Conservation (phyloP, 64 coral and sea anemone species). For the Montipora efflorescens region DNA sequence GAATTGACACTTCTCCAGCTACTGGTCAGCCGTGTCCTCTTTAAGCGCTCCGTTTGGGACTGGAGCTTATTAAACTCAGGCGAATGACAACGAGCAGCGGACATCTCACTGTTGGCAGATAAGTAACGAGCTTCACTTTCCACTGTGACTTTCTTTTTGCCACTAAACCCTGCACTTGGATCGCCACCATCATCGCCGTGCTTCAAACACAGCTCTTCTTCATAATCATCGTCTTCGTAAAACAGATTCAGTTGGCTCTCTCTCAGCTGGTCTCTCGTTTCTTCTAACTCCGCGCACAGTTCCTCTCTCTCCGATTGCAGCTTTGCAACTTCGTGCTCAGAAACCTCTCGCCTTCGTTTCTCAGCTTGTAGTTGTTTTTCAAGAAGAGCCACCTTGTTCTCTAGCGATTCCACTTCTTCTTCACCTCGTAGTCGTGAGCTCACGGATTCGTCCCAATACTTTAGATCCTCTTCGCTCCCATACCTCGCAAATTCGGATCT, state of each 20-base stretch:
- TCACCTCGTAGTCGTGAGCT: not conserved
- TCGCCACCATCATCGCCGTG: not conserved
- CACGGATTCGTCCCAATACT: not conserved
- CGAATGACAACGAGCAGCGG: not conserved
- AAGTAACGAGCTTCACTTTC: not conserved
- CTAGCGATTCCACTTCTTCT: not conserved
- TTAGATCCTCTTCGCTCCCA: not conserved
- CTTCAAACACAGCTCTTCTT: not conserved
- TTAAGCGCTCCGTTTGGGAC: conserved; percentile 11
- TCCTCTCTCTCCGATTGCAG: conserved; percentile 40
- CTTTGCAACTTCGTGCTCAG: conserved; percentile 65
- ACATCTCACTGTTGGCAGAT: not conserved
- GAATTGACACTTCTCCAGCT: conserved; percentile 58
- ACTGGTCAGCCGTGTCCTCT: conserved; percentile 25
- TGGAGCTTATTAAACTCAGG: not conserved
- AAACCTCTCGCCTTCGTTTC: conserved; percentile 23
- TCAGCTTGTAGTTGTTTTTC: conserved; percentile 41
- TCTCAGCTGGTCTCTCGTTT: conserved; percentile 32
- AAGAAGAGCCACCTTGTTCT: conserved; percentile 43
- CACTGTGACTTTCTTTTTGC: not conserved
- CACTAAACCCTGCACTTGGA: not conserved
- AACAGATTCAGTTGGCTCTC: conserved; percentile 32
- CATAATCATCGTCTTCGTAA: conserved; percentile 1
- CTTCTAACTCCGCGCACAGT: conserved; percentile 46
- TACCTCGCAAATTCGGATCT: not conserved